Evolutionary conservation across 2,888 invertebrate genomes (phyloP).

Genomic region (Neoaliturus tenellus): DNA sequence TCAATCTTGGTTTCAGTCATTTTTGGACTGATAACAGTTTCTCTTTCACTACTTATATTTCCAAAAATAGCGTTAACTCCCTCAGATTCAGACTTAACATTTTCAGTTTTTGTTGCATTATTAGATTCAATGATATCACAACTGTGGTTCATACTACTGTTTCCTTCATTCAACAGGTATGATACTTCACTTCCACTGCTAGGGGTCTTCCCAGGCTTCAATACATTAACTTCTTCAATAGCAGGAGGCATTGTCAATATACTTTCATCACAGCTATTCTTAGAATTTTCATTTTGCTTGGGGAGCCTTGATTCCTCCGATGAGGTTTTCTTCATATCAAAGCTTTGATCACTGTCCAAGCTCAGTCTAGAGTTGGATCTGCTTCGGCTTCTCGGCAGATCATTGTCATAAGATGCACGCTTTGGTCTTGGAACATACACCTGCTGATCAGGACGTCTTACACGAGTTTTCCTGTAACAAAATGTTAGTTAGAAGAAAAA

Average conservation of each 20-base stretch:
- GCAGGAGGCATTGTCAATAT: background rate
- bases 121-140: background rate
- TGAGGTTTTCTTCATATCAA: background rate
- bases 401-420: constrained; percentile 52
- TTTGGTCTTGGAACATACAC: constrained; percentile 85
- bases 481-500: too few species aligned
- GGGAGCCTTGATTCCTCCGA: background rate
- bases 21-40: background rate
- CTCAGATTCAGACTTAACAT: background rate
- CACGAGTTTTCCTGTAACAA: constrained; percentile 72
- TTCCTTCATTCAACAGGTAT: background rate
- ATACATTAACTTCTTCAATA: background rate
- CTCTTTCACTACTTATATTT: background rate
- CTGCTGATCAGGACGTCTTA: constrained; percentile 84
- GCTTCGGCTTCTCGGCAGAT: constrained; percentile 42
- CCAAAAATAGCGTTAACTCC: background rate
- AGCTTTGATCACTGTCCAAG: constrained; percentile 17
- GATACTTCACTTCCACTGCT: background rate
- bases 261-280: background rate
- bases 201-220: background rate
- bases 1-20: background rate
- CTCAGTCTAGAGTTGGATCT: constrained; percentile 19
- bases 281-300: background rate
- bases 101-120: background rate
- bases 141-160: background rate